phyloP scores from a whole-genome alignment of 2,888 invertebrate species.

The Heliconius ethilla region DNA sequence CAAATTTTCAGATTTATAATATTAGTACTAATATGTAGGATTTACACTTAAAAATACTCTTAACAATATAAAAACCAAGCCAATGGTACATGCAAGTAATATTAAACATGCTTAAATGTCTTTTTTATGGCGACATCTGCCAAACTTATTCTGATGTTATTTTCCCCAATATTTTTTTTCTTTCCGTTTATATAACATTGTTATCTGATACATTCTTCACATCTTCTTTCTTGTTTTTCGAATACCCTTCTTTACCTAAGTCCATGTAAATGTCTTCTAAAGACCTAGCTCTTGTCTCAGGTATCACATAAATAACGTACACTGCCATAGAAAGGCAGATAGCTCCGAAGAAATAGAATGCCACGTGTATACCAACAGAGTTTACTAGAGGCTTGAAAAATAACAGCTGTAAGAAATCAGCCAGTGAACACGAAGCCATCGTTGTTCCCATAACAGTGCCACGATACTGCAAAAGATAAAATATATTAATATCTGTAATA shows the following conservation, averaged over 20 bases:
- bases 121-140: neutral
- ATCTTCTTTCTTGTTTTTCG: neutral
- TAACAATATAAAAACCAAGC: neutral
- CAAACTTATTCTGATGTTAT: neutral
- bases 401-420: constrained; percentile 62
- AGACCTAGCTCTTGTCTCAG: constrained; percentile 63
- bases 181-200: neutral
- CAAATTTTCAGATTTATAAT: too few relatives aligned
- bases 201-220: neutral
- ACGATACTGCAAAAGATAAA: constrained; percentile 62
- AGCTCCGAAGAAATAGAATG: constrained; percentile 64
- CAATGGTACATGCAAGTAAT: neutral
- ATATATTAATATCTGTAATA: neutral
- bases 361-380: constrained; percentile 58
- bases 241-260: constrained; percentile 43
- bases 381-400: constrained; percentile 68
- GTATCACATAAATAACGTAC: constrained; percentile 59
- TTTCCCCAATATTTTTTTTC: neutral
- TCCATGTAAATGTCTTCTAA: constrained; percentile 63
- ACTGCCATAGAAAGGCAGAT: constrained; percentile 57
- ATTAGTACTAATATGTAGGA: neutral
- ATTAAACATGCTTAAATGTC: neutral
- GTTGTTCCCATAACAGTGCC: constrained; percentile 62
- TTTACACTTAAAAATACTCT: neutral
- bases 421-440: constrained; percentile 60